Evolutionary conservation across 2,888 invertebrate species (phyloP), one percentile per base, ranked within the genome.

Genomic region (Timandra comae): DNA sequence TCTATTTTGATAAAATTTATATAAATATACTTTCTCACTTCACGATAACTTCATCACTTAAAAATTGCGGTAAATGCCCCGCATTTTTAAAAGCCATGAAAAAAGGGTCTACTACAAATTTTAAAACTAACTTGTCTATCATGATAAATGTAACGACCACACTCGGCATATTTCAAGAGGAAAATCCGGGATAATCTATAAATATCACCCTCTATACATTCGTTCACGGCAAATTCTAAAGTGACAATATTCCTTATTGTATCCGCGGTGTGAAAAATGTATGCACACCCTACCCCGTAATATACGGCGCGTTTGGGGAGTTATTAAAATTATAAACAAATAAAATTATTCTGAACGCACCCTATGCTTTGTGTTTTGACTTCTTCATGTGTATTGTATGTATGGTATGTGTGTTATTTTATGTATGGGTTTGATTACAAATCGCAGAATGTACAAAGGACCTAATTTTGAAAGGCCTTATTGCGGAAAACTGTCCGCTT

Each of bases 311-410:
- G 63, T 55, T 58, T 54, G 52, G 75, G 79, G 79, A 70, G 78
- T 79, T 82, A 84, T 84, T 82, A 82, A 81, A 82, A 81, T 82
- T 81, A 81, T 79, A 81, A 81, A 82, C 81, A 82, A 81, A 82
- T 82, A 82, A 78, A 77, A 80, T 78, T 80, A 80, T 80, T 77
- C 80, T 64, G 58, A 46, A 57, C 63, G 56, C 67, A 66, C 74
- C 72, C 71, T 62, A 56, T 53, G 56, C 54, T 52, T 47, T 46
- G 46, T 68, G 69, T 64, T 46, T 49, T 58, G 73, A 74, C 74
- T 77, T 60, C 61, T 54, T 60, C 62, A 54, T 66, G 52, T 62
- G 61, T 59, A 51, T 50, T 57, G 38, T 39, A 43, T 46, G 46
- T 34, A 34, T 38, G 40, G 31, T 43, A 28, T 29, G 39, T 45